Base-by-base conservation (phyloP, 37 sponge, comb jelly and placozoan species). In the Haliclona indistincta region DNA sequence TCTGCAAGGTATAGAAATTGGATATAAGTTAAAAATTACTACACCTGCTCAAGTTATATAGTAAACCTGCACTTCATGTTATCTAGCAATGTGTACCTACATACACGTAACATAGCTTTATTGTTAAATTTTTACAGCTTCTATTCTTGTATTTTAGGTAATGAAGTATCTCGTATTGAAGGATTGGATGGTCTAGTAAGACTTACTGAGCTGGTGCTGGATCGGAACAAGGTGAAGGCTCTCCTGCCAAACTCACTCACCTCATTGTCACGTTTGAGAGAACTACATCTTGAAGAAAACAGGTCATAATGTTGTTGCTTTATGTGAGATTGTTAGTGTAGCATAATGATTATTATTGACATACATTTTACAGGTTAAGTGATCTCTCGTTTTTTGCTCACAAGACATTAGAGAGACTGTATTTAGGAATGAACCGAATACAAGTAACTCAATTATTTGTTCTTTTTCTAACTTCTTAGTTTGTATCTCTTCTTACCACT, bases 281-380 rank as follows among this genome's bases (percentile, higher is more conserved):
- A 89, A 39, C 76, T 96, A 5, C 94, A 93, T 53, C 67, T 96
- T 4, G 97, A 96, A 63, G 97, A 96, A 74, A 96, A 96, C 67
- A 83, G 93, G 93, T 86, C 29, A 17, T 38, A 17, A 37, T n/a
- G 62, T 73, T 38, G 34, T 29, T 10, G 74, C 58, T 39, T 26
- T 38, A 54, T 26, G 41, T n/a, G n/a, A n/a, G n/a, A n/a, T n/a
- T n/a, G n/a, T n/a, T n/a, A n/a, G n/a, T n/a, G n/a, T n/a, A n/a
- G 35, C 34, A 29, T 44, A 30, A 26, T 37, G 23, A n/a, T 20
- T 41, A 43, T n/a, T 71, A 3, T 70, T 45, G 5, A 4, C 5
- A 6, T 58, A 11, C 6, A 10, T 66, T 25, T 35, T 56, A 15
- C 64, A 92, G 97, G 56, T 63, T 96, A 53, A 74, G 73, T 34